A percentile compares a stretch with the other conserved stretches of the same genome.
Evolutionary conservation across 2,113 vertebrate species (phyloP).

Genomic region (Muntiacus reevesi): DNA sequence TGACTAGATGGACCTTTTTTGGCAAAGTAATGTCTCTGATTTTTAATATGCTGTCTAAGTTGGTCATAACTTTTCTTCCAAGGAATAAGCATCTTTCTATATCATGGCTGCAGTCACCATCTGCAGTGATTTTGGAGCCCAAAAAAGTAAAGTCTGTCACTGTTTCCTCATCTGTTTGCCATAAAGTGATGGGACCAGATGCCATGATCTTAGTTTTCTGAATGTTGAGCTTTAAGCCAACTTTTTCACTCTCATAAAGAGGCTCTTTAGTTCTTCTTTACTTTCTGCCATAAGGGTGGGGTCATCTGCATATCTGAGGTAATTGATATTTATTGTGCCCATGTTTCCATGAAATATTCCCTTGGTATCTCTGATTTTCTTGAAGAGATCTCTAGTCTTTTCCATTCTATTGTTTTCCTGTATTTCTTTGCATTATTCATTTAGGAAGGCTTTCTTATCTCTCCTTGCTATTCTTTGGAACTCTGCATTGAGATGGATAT

Average conservation of each 20-base stretch:
- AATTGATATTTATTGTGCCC: not conserved
- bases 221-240: not conserved
- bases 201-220: not conserved
- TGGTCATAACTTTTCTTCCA: not conserved
- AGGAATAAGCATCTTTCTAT: not conserved
- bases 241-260: not conserved
- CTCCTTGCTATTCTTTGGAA: not conserved
- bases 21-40: not conserved
- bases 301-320: not conserved
- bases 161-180: not conserved
- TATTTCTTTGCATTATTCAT: not conserved
- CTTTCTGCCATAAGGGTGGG: not conserved
- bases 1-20: fast-evolving
- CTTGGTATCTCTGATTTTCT: not conserved
- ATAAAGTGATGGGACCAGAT: not conserved
- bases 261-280: not conserved
- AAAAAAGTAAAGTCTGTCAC: not conserved
- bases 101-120: not conserved
- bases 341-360: not conserved
- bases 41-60: not conserved
- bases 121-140: not conserved
- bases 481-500: not conserved
- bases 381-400: not conserved
- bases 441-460: not conserved
- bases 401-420: not conserved